These are phyloP conservation scores for Patella caerulea DNA, from an alignment of 2,888 invertebrate genomes.

Conservation along the genomic window DNA sequence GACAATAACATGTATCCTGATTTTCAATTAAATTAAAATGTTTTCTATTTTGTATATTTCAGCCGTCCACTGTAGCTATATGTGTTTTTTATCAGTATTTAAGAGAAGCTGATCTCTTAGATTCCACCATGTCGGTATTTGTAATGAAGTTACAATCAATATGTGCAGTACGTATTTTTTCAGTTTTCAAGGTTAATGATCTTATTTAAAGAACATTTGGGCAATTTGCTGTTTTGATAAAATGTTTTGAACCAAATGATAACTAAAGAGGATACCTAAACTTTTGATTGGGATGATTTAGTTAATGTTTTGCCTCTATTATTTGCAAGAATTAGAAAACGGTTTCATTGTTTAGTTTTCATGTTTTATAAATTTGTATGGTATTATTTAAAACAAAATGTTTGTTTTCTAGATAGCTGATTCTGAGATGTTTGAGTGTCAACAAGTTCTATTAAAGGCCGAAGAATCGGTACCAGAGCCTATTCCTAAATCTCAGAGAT, in stretches of 20 bases:
- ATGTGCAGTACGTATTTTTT: constrained; percentile 49
- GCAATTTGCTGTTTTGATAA: too few species aligned
- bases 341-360: not conserved
- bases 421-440: constrained; percentile 44
- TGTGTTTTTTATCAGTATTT: constrained; percentile 46
- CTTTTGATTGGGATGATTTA: too few species aligned
- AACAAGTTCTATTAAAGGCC: constrained; percentile 13
- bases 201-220: too few species aligned
- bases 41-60: constrained; percentile 26
- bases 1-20: not conserved
- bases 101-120: constrained; percentile 29
- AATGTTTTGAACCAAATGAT: too few species aligned
- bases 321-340: too few species aligned
- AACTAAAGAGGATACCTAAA: too few species aligned
- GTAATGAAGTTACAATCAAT: constrained; percentile 52
- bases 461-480: not conserved
- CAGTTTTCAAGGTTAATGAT: too few species aligned
- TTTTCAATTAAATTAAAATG: too few species aligned
- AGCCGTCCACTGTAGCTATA: constrained; percentile 55
- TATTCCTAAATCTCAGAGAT: constrained; percentile 5
- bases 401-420: constrained; percentile 36
- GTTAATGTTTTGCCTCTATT: too few species aligned
- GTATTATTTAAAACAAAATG: not conserved
- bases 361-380: not conserved
- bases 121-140: constrained; percentile 28